These are phyloP conservation scores for Galaxea fascicularis DNA, from an alignment of 92 coral and sea anemone species.

Conservation along the genomic window DNA sequence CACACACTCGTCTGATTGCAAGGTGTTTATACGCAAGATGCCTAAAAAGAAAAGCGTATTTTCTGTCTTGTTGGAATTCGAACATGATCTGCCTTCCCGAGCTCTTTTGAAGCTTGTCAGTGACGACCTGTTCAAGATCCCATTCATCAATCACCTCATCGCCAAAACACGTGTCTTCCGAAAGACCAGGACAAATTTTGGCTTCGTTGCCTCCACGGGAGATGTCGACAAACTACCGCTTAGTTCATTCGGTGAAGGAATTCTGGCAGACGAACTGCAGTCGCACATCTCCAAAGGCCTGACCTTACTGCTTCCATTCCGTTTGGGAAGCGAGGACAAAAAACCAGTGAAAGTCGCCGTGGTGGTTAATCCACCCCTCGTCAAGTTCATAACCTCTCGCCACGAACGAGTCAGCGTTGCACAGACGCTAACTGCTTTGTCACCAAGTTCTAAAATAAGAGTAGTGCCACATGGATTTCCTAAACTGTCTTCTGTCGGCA, in stretches of 20 bases:
- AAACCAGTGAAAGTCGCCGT: constrained; percentile 89
- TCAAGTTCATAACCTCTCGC: constrained; percentile 83
- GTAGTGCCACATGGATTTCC: constrained; percentile 88
- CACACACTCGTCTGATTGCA: constrained; percentile 77
- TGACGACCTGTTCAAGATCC: constrained; percentile 85
- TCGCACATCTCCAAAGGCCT: constrained; percentile 91
- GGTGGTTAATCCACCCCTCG: constrained; percentile 73
- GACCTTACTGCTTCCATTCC: constrained; percentile 90
- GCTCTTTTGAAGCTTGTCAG: constrained; percentile 84
- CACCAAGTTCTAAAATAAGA: constrained; percentile 80
- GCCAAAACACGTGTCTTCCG: constrained; percentile 85
- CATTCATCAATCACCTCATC: constrained; percentile 90
- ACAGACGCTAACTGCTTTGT: constrained; percentile 86
- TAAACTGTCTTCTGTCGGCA: constrained; percentile 65
- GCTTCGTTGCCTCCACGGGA: constrained; percentile 97
- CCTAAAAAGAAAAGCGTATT: constrained; percentile 87
- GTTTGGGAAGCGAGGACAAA: constrained; percentile 69
- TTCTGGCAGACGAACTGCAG: constrained; percentile 82
- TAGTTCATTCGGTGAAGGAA: constrained; percentile 92
- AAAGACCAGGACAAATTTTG: constrained; percentile 81
- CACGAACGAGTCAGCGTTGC: constrained; percentile 84
- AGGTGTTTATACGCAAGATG: constrained; percentile 86
- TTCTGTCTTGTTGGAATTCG: constrained; percentile 86
- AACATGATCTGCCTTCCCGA: constrained; percentile 82
- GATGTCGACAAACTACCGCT: constrained; percentile 90